Conservation (phyloP, 2,113 vertebrate genomes). For the Otolemur garnettii region DNA sequence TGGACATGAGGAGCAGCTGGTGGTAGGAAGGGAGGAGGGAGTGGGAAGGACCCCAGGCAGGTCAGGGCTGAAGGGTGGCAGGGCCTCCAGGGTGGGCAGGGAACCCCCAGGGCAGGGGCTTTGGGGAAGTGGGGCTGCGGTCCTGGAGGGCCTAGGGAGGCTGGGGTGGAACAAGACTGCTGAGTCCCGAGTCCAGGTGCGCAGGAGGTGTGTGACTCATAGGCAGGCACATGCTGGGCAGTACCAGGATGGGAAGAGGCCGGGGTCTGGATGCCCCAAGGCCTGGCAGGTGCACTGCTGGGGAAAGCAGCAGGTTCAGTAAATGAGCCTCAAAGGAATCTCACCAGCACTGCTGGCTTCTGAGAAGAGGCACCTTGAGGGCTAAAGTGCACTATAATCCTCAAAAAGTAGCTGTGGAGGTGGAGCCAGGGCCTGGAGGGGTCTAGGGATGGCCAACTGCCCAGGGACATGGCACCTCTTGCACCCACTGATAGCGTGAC, state of each 20-base stretch:
- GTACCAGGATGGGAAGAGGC: neutral
- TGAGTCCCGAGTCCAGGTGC: neutral
- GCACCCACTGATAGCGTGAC: too few relatives aligned
- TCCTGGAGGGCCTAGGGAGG: neutral
- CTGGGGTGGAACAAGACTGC: neutral
- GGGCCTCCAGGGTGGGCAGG: neutral
- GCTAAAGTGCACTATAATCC: rapidly evolving
- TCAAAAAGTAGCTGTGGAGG: neutral
- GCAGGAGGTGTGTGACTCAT: neutral
- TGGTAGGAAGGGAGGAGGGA: neutral
- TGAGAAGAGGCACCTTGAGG: neutral
- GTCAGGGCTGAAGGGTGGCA: neutral
- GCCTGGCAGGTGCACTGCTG: neutral
- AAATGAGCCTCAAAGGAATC: neutral
- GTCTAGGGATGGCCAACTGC: neutral
- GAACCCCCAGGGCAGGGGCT: neutral
- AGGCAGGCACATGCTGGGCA: neutral
- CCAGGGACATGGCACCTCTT: rapidly evolving
- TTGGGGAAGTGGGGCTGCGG: neutral
- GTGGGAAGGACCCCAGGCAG: too few relatives aligned
- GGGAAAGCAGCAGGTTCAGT: neutral
- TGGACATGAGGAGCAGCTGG: neutral
- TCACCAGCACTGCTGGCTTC: neutral
- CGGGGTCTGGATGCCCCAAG: neutral
- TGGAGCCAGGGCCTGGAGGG: neutral